Percentiles rank a stretch among this genome's conserved stretches.
phyloP scores from a whole-genome alignment of 2,113 vertebrate species.

The Cichladusa arquata region DNA sequence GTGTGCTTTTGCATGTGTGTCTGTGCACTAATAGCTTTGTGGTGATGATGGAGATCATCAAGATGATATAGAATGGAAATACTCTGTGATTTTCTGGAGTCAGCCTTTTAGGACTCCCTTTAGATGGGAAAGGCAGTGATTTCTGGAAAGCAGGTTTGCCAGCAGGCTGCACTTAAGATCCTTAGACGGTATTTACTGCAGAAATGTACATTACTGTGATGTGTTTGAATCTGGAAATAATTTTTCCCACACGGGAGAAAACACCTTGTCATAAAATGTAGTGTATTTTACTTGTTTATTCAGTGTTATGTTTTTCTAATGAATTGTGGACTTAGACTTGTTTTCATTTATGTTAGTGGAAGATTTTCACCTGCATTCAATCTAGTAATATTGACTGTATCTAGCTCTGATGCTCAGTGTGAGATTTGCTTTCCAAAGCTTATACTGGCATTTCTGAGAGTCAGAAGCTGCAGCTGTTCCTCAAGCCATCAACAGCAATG shows the following conservation, averaged over 20 bases:
- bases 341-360: slow-evolving; percentile 14
- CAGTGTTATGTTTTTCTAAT: not conserved
- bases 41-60: slow-evolving; percentile 54
- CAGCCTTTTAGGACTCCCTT: slow-evolving; percentile 14
- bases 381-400: not conserved
- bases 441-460: not conserved
- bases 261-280: slow-evolving; percentile 33
- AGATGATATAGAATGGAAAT: slow-evolving; percentile 54
- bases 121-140: not conserved
- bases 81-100: slow-evolving; percentile 47
- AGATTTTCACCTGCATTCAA: not conserved
- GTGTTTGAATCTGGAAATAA: slow-evolving; percentile 44
- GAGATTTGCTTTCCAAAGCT: not conserved
- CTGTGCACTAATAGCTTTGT: slow-evolving; percentile 19
- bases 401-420: not conserved
- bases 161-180: slow-evolving; percentile 27
- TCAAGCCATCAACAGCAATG: not conserved
- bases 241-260: slow-evolving; percentile 29
- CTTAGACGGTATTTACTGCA: slow-evolving; percentile 34
- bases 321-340: not conserved
- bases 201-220: not conserved
- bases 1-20: slow-evolving; percentile 20
- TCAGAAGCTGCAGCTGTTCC: not conserved
- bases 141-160: slow-evolving; percentile 48
- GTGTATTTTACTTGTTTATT: slow-evolving; percentile 47